Base-by-base conservation (phyloP, 2,113 vertebrate genomes). In the Brevimyrus niger region DNA sequence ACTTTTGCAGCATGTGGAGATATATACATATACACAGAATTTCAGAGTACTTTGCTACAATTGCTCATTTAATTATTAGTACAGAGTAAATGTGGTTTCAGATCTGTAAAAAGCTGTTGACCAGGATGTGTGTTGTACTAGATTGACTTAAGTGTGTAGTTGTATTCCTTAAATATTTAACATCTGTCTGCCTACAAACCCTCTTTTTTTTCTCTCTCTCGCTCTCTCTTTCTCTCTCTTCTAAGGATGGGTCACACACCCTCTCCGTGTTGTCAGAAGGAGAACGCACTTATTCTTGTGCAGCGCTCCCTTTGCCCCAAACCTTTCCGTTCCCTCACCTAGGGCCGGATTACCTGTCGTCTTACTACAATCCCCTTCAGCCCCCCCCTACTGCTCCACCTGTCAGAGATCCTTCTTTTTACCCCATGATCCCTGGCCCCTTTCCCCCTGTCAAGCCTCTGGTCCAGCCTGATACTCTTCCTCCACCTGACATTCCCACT, bases 201-300 rank as follows among this genome's bases (percentile, higher is more conserved):
- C n/a, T 46, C 17, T 23, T 21, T 15, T 46, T 0, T n/a, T 2
- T 83, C 9, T 46, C 31, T 4, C 31, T 90, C 0, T 89, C 90
- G 89, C 27, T 11, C 91, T 48, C 10, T 48, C 9, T 48, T 1
- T 10, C 47, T 48, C 47, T 10, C 48, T 15, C 50, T 3, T 1
- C 51, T 53, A 53, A 96, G 96, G 92, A 92, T 85, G 90, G 87
- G 11, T 53, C 87, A 1, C 65, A 89, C 11, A 48, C 23, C 15
- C 89, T 96, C 9, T 35, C 92, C 0, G n/a, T 95, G 15, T 31
- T 92, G n/a, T 35, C 93, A 19, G 89, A 93, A 76, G 89, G 91
- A 23, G 91, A 92, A 88, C 94, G 92, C 44, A 87, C 90, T 50
- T 92, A 95, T 3, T 92, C 94, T 27, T 96, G 96, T 89, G 92